Base-by-base conservation (phyloP, 2,888 invertebrate species). In the Entomobrya multifasciata region DNA sequence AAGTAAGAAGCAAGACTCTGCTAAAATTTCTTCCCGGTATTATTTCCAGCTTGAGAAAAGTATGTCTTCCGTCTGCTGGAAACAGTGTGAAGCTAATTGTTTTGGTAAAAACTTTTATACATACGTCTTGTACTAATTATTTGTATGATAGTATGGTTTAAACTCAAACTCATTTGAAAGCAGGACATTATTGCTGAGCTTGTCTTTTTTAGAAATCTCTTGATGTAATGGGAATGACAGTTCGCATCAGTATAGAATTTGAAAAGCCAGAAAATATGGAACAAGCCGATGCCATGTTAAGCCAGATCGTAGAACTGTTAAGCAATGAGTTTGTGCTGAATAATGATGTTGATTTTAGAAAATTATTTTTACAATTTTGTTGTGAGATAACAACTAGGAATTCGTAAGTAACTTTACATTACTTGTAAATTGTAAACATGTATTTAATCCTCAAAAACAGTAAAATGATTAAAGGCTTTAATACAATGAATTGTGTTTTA, bases 11-110 rank as follows among this genome's bases (percentile, higher is more conserved):
- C 49, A 78, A 83, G 62, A 70, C 67, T 8, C 20, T 91, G 0
- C 90, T 81, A 55, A 87, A 74, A 17, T 91, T 91, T 81, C 84
- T 91, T 20, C 90, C 90, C 11, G 90, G 90, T 27, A 88, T 90
- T 22, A 78, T 88, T 10, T 80, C 86, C 5, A 76, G 60, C 52
- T 49, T 90, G 15, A 77, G 88, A 11, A 83, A 88, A 72, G 81
- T 87, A 36, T 76, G 80, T 8, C 77, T 86, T 10, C 67, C 82
- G 6, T 86, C 82, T 17, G 87, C 72, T n/a, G 88, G 87, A 10
- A 57, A 83, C 27, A 72, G 87, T 8, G 52, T 72, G 0, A 81
- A 89, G 67, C n/a, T 27, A 4, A 55, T 90, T 25, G 20, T 88
- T 62, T 22, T 72, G 3, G 70, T 72, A 47, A 44, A 44, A 20